phyloP scores from a whole-genome alignment of 2,113 vertebrate genomes.

The Antechinus stuartii region DNA sequence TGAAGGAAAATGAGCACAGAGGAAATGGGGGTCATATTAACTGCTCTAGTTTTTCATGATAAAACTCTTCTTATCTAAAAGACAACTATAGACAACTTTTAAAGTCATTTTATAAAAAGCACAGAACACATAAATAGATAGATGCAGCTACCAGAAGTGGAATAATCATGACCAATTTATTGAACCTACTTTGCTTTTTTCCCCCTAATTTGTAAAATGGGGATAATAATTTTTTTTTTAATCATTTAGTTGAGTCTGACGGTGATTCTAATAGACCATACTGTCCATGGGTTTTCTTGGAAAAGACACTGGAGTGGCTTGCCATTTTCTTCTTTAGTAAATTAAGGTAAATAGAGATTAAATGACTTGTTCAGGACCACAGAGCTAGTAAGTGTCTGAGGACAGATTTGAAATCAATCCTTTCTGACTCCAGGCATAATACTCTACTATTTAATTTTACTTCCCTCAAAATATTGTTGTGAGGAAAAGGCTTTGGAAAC shows the following conservation, averaged over 20 bases:
- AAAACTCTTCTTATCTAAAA: conserved; percentile 22
- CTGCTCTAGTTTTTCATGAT: conserved; percentile 18
- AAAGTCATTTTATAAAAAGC: neutral
- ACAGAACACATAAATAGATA: neutral
- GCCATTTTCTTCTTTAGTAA: neutral
- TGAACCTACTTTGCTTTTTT: neutral
- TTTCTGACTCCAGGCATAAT: too few species aligned
- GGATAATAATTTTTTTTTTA: neutral
- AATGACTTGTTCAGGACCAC: neutral
- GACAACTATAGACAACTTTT: neutral
- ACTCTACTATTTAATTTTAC: too few species aligned
- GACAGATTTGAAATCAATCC: too few species aligned
- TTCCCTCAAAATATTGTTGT: too few species aligned
- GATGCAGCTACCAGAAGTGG: neutral
- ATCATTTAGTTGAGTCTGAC: neutral
- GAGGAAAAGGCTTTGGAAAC: too few species aligned
- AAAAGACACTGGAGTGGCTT: neutral
- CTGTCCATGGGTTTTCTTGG: neutral
- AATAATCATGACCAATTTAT: neutral
- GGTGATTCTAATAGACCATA: neutral
- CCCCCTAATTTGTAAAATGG: neutral
- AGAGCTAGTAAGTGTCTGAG: too few species aligned
- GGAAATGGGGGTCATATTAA: neutral
- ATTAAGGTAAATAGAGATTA: neutral
- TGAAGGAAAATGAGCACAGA: conserved; percentile 2